phyloP scores from a whole-genome alignment of 2,113 vertebrate genomes.

The Neofelis nebulosa region DNA sequence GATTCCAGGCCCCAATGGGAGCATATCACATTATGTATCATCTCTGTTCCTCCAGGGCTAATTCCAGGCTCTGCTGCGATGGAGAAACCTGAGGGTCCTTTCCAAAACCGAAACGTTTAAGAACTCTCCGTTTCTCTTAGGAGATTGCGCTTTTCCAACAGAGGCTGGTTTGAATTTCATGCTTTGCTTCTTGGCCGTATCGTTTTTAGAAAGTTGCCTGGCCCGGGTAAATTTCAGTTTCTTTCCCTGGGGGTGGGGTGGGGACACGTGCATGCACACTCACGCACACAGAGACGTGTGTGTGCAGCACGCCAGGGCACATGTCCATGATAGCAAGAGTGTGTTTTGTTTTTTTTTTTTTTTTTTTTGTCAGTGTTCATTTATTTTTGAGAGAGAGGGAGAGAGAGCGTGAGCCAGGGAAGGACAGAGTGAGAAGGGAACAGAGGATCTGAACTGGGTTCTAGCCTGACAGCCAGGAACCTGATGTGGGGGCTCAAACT shows the following conservation, averaged over 20 bases:
- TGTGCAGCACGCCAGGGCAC: not conserved
- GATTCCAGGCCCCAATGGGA: not conserved
- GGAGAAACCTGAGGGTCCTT: not conserved
- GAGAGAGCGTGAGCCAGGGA: too few relatives aligned
- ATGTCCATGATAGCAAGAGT: not conserved
- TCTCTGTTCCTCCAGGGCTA: not conserved
- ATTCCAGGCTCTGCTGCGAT: not conserved
- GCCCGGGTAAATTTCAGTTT: not conserved
- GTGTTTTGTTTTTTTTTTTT: not conserved
- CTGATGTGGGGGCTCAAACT: too few relatives aligned
- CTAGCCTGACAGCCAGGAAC: too few relatives aligned
- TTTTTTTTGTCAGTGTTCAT: too few relatives aligned
- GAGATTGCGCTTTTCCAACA: not conserved
- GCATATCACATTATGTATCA: not conserved
- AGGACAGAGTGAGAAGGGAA: too few relatives aligned
- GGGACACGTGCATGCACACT: fast-evolving
- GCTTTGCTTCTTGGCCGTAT: not conserved
- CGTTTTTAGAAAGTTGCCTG: not conserved
- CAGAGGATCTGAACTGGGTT: too few relatives aligned
- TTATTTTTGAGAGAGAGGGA: too few relatives aligned
- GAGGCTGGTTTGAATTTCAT: not conserved
- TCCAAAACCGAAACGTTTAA: not conserved
- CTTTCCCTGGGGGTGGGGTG: not conserved
- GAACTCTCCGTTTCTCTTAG: not conserved
- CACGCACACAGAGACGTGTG: fast-evolving